These are phyloP conservation scores for Mercenaria mercenaria DNA, from an alignment of 1,140 invertebrate genomes.

Conservation along the genomic window DNA sequence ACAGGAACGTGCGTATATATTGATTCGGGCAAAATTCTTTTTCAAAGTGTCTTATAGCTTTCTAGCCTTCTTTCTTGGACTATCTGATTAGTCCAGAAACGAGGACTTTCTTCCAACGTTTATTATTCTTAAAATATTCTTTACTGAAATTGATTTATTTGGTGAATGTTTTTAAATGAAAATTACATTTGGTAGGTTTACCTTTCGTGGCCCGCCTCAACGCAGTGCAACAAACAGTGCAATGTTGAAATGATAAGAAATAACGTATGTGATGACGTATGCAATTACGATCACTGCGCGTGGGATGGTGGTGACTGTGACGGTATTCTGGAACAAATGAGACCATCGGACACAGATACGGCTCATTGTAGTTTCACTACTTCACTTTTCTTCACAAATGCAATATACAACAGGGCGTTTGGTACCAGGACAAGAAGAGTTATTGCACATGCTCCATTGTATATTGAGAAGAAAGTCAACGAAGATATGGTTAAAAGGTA, in stretches of 20 bases:
- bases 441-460: neutral
- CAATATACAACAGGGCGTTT: neutral
- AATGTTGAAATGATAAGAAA: neutral
- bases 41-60: too few relatives aligned
- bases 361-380: neutral
- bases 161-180: too few relatives aligned
- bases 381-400: neutral
- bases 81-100: too few relatives aligned
- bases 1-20: too few relatives aligned
- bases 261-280: neutral
- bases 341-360: neutral
- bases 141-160: too few relatives aligned
- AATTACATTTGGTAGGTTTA: too few relatives aligned
- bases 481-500: neutral
- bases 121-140: too few relatives aligned
- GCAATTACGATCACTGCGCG: neutral
- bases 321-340: neutral
- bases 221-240: neutral
- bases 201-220: too few relatives aligned
- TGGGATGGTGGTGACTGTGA: neutral
- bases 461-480: neutral
- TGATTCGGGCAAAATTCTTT: too few relatives aligned
- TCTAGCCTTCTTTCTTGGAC: too few relatives aligned
- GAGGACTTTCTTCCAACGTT: too few relatives aligned
- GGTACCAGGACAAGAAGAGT: neutral